phyloP scores from a whole-genome alignment of 2,888 invertebrate species.

The Acleris sparsana region DNA sequence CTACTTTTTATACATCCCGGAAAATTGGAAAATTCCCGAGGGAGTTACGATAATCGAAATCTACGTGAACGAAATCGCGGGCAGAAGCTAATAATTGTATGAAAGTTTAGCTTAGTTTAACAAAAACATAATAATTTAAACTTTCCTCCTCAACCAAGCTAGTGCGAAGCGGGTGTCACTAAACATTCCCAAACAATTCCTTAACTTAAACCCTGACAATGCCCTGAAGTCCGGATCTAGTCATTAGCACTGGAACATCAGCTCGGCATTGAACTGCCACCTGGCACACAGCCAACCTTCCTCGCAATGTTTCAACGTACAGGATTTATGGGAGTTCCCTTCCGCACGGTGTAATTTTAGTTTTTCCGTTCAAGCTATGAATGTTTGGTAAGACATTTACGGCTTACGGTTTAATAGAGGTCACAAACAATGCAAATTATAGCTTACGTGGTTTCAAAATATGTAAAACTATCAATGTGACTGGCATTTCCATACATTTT shows the following conservation, averaged over 20 bases:
- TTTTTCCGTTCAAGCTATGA: constrained; percentile 51
- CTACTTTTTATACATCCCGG: no score
- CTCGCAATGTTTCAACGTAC: constrained; percentile 38
- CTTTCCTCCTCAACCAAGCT: no score
- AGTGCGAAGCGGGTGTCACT: background rate
- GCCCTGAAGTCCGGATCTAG: constrained; percentile 34
- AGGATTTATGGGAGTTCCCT: constrained; percentile 48
- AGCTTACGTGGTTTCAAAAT: background rate
- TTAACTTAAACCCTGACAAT: background rate
- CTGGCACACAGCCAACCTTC: constrained; percentile 14
- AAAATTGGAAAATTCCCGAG: no score
- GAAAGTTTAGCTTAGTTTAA: no score
- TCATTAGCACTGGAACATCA: constrained; percentile 39
- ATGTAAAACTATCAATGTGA: no score
- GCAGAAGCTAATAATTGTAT: no score
- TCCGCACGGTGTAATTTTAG: constrained; percentile 45
- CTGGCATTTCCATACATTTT: no score
- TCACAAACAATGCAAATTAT: background rate
- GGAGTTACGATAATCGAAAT: no score
- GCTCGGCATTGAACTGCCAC: constrained; percentile 39
- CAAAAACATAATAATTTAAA: no score
- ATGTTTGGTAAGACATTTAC: constrained; percentile 41
- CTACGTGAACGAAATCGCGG: no score
- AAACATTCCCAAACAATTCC: constrained; percentile 4
- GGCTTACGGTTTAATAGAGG: constrained; percentile 27